Percentiles rank a stretch among this genome's conserved stretches.
Evolutionary conservation across 2,888 invertebrate species (phyloP).

Genomic region (Melikaiella ostensackeni): DNA sequence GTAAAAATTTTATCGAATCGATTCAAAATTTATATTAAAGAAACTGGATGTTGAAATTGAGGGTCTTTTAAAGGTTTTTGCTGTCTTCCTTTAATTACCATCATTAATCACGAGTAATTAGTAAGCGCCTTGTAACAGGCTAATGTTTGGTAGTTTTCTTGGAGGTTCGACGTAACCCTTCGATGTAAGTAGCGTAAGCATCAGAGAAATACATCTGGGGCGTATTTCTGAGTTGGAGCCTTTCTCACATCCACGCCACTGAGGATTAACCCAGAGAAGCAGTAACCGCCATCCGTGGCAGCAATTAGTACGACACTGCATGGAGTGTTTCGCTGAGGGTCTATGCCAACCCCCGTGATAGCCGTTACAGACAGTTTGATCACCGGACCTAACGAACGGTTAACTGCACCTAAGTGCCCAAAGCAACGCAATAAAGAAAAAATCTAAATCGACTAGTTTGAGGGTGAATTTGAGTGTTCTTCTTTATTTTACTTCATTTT

Average conservation of each 20-base stretch:
- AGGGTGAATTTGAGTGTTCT: not conserved
- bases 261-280: slow-evolving; percentile 72
- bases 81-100: slow-evolving; percentile 71
- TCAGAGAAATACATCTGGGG: slow-evolving; percentile 37
- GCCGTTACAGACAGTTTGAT: slow-evolving; percentile 67
- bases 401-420: slow-evolving; percentile 60
- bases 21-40: too few species aligned
- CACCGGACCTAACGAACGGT: slow-evolving; percentile 69
- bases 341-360: slow-evolving; percentile 50
- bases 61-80: slow-evolving; percentile 46
- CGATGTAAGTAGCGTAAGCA: slow-evolving; percentile 65
- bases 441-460: slow-evolving; percentile 15
- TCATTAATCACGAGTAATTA: slow-evolving; percentile 73
- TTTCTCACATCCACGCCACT: slow-evolving; percentile 64
- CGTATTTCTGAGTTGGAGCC: slow-evolving; percentile 7
- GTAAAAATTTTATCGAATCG: too few species aligned
- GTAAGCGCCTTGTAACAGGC: slow-evolving; percentile 67
- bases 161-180: slow-evolving; percentile 64
- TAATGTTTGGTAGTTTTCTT: slow-evolving; percentile 61
- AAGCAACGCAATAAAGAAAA: slow-evolving; percentile 18
- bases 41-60: too few species aligned
- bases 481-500: not conserved
- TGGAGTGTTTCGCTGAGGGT: slow-evolving; percentile 68
- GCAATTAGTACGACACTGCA: slow-evolving; percentile 75
- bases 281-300: slow-evolving; percentile 75